A percentile compares a stretch with the other conserved stretches of the same genome.
These are phyloP conservation scores for Drosophila parabipectinata DNA, from an alignment of 1,140 invertebrate genomes.

Conservation along the genomic window DNA sequence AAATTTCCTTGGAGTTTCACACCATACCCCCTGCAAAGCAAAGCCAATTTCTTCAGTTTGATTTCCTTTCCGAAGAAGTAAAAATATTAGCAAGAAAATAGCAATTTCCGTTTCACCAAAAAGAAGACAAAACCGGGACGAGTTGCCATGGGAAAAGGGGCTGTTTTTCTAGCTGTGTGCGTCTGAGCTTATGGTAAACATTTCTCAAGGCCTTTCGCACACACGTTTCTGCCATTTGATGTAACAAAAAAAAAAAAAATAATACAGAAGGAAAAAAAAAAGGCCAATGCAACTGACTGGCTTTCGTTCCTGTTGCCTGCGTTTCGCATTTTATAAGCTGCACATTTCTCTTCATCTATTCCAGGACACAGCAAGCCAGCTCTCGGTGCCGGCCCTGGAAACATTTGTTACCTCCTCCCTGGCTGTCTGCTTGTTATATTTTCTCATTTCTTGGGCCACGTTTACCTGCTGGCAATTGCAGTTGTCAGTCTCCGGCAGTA, in stretches of 20 bases:
- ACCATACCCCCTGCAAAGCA: constrained; percentile 17
- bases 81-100: constrained; percentile 58
- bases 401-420: constrained; percentile 65
- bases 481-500: constrained; percentile 31
- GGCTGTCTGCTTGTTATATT: constrained; percentile 74
- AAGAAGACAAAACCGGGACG: constrained; percentile 15
- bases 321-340: constrained; percentile 78
- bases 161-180: constrained; percentile 9
- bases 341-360: constrained; percentile 75
- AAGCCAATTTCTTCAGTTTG: constrained; percentile 63
- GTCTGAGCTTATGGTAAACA: constrained; percentile 34
- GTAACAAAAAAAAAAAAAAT: constrained; percentile 7
- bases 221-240: constrained; percentile 17
- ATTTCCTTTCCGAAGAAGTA: constrained; percentile 63
- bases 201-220: constrained; percentile 50
- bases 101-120: constrained; percentile 71
- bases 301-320: constrained; percentile 21
- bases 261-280: not conserved
- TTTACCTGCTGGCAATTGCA: constrained; percentile 74
- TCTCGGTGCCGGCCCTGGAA: constrained; percentile 1
- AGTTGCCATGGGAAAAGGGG: constrained; percentile 1
- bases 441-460: constrained; percentile 76
- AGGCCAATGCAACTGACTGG: constrained; percentile 21
- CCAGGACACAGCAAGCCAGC: not conserved
- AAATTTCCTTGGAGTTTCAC: constrained; percentile 4